Evolutionary conservation across 2,113 vertebrate species (phyloP), one percentile per base, ranked within the genome.

Genomic region (Sander vitreus): DNA sequence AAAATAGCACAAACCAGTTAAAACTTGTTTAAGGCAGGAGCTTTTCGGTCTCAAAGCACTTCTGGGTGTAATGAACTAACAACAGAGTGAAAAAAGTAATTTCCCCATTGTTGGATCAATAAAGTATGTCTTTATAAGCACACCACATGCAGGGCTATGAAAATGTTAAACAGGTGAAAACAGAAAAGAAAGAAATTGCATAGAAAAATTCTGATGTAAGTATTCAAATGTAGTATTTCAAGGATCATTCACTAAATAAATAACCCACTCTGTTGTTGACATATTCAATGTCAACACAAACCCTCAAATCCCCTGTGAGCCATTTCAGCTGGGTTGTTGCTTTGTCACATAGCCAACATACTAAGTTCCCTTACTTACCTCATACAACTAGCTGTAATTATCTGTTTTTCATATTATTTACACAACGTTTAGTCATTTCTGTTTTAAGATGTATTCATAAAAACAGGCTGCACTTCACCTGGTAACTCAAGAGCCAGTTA

Each of bases 301-400:
- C 18, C 63, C 58, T 25, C n/a, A 65, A 83, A 83, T 78, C 58
- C 54, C 0, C n/a, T 54, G 59, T 2, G 57, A 19, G 18, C 16
- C 4, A 1, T 55, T 69, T 80, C n/a, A 73, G 15, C 55, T 54
- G 43, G 18, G 39, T 19, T 3, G 43, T 16, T 25, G n/a, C 14
- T 67, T 9, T 33, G 16, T 70, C 33, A 75, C 6, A 70, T 6
- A 21, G 2, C 15, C 30, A 79, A 36, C 33, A 62, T 63, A 13
- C 10, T 45, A 30, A n/a, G 6, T 76, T 59, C 23, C 27, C 13
- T 10, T 75, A 3, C 14, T 73, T 36, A 66, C 8, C 9, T 10
- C 53, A 23, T 70, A 58, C 80, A 65, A 69, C 78, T 2, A 6
- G 1, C 48, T 70, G 23, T 66, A 62, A 82, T 86, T 60, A 57